Evolutionary conservation across 2,888 invertebrate species (phyloP).

Genomic region (Drosophila incognita): DNA sequence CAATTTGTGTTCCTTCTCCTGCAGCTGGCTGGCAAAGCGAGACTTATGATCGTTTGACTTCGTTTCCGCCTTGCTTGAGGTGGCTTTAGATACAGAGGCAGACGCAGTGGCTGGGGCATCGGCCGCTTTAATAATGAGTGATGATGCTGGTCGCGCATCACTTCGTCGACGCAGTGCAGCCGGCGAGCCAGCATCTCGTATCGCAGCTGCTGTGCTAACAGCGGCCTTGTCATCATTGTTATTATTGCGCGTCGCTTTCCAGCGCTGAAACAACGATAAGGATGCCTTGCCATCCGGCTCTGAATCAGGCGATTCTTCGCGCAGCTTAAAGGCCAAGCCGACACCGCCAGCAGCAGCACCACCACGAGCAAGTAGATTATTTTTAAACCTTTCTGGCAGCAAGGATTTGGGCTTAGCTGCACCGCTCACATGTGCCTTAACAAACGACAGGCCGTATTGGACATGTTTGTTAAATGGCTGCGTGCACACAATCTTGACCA

Average conservation of each 20-base stretch:
- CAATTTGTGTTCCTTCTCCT: constrained; percentile 46
- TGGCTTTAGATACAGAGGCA: not conserved
- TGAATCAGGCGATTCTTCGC: constrained; percentile 87
- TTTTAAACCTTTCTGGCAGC: constrained; percentile 49
- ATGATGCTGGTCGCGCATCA: constrained; percentile 10
- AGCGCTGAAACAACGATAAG: constrained; percentile 79
- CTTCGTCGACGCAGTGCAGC: constrained; percentile 45
- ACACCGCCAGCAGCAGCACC: not conserved
- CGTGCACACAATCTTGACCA: constrained; percentile 92
- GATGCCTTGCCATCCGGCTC: constrained; percentile 81
- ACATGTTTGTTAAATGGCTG: constrained; percentile 94
- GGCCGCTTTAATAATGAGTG: not conserved
- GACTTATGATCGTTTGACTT: constrained; percentile 12
- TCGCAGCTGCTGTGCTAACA: constrained; percentile 85
- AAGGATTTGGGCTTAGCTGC: constrained; percentile 39
- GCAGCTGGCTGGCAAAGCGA: constrained; percentile 59
- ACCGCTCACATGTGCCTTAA: constrained; percentile 87
- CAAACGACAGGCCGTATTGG: constrained; percentile 92
- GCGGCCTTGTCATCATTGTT: not conserved
- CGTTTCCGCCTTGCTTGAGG: constrained; percentile 11
- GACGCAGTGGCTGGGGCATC: not conserved
- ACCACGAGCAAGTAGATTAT: not conserved
- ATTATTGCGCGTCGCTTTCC: constrained; percentile 70
- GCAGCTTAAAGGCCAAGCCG: constrained; percentile 85
- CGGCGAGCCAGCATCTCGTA: constrained; percentile 83